These are phyloP conservation scores for Cotesia vestalis DNA, from an alignment of 1,140 invertebrate species.

Conservation along the genomic window DNA sequence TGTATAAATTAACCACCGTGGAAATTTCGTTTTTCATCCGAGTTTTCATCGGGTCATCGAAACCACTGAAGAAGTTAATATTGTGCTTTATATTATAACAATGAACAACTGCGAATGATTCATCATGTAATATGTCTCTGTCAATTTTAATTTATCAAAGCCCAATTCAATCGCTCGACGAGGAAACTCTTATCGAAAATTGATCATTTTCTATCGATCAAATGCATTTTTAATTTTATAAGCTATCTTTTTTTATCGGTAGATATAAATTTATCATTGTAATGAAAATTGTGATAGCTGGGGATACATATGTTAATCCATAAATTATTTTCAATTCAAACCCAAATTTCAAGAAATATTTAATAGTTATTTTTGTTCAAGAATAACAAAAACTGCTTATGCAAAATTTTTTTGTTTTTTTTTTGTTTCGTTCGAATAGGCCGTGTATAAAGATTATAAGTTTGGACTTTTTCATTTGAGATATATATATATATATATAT, in stretches of 20 bases:
- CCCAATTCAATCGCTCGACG: constrained; percentile 11
- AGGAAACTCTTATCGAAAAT: constrained; percentile 9
- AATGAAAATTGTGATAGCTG: neutral
- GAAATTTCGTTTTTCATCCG: too few species aligned
- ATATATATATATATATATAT: constrained; percentile 5
- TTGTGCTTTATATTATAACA: too few species aligned
- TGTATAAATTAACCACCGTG: too few species aligned
- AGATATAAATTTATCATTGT: constrained; percentile 1
- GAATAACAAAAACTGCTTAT: neutral
- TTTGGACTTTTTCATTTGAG: neutral
- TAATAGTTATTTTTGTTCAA: neutral
- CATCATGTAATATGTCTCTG: neutral
- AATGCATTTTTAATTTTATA: neutral
- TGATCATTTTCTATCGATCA: neutral
- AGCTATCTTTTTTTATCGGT: neutral
- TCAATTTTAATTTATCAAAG: constrained; percentile 5
- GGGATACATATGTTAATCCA: neutral
- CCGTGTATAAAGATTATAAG: constrained; percentile 25
- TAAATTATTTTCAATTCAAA: neutral
- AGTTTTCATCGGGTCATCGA: neutral
- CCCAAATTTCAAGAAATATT: neutral
- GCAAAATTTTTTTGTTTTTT: neutral
- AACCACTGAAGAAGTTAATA: too few species aligned
- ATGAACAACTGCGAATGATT: neutral
- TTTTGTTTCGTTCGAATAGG: constrained; percentile 21